Evolutionary conservation across 2,888 invertebrate genomes (phyloP).

Genomic region (Thalpophila matura): DNA sequence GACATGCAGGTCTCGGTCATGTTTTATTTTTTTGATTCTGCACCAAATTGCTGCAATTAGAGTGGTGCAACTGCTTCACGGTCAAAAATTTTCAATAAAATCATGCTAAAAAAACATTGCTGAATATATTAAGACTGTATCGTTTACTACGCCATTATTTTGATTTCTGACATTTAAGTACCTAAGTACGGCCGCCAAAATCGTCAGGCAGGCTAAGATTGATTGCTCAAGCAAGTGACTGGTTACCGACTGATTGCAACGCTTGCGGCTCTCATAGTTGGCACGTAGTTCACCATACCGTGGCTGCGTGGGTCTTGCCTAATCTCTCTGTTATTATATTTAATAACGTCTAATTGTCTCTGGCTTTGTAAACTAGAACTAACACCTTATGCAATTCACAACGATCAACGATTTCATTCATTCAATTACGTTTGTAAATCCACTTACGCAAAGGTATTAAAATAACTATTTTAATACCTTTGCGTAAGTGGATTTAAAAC

Average conservation of each 20-base stretch:
- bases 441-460: no score
- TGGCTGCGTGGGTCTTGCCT: slow-evolving; percentile 56
- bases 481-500: no score
- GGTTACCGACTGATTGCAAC: slow-evolving; percentile 80
- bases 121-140: slow-evolving; percentile 13
- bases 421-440: not conserved
- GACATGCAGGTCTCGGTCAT: slow-evolving; percentile 32
- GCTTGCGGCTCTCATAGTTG: slow-evolving; percentile 73
- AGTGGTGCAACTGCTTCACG: slow-evolving; percentile 26
- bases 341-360: slow-evolving; percentile 59
- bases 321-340: slow-evolving; percentile 70
- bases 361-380: slow-evolving; percentile 37
- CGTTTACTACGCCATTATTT: slow-evolving; percentile 18
- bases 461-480: no score
- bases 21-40: slow-evolving; percentile 14
- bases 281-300: slow-evolving; percentile 67
- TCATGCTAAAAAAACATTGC: slow-evolving; percentile 14
- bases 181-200: slow-evolving; percentile 14
- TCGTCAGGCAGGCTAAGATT: slow-evolving; percentile 19
- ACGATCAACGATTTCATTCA: slow-evolving; percentile 14
- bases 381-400: slow-evolving; percentile 36
- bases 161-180: slow-evolving; percentile 30
- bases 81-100: slow-evolving; percentile 36
- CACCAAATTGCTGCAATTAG: slow-evolving; percentile 51
- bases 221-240: slow-evolving; percentile 70